Evolutionary conservation across 2,113 vertebrate species (phyloP).

Genomic region (Clarias macrocephalus): DNA sequence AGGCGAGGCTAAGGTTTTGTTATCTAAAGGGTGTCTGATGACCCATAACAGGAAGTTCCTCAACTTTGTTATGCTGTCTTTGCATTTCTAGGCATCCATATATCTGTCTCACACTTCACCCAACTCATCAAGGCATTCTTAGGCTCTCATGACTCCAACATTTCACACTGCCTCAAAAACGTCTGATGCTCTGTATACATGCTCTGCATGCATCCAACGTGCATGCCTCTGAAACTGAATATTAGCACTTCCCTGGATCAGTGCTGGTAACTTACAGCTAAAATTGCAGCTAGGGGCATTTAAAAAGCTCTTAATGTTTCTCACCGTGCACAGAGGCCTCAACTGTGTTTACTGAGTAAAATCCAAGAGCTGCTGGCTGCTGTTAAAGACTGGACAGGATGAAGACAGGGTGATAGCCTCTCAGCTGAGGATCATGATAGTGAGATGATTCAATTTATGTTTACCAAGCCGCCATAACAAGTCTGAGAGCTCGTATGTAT

Average conservation of each 20-base stretch:
- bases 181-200: not conserved
- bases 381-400: slow-evolving; percentile 60
- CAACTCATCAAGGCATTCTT: slow-evolving; percentile 53
- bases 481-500: slow-evolving; percentile 64
- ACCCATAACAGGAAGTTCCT: slow-evolving; percentile 54
- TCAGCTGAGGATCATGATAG: slow-evolving; percentile 52
- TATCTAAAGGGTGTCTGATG: slow-evolving; percentile 25
- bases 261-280: slow-evolving; percentile 22
- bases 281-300: slow-evolving; percentile 29
- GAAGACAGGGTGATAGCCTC: slow-evolving; percentile 54
- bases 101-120: slow-evolving; percentile 46
- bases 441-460: slow-evolving; percentile 62
- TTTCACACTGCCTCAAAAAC: slow-evolving; percentile 28
- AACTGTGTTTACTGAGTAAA: slow-evolving; percentile 47
- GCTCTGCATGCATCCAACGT: not conserved
- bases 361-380: slow-evolving; percentile 30
- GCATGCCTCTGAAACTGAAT: slow-evolving; percentile 28
- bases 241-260: slow-evolving; percentile 13
- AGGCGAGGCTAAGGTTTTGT: not conserved
- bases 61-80: slow-evolving; percentile 59
- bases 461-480: slow-evolving; percentile 66
- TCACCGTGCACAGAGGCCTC: slow-evolving; percentile 24
- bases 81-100: slow-evolving; percentile 50
- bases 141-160: slow-evolving; percentile 20
- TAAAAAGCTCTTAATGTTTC: slow-evolving; percentile 29